Conservation (phyloP, 2,113 vertebrate genomes). For the Larimichthys crocea region DNA sequence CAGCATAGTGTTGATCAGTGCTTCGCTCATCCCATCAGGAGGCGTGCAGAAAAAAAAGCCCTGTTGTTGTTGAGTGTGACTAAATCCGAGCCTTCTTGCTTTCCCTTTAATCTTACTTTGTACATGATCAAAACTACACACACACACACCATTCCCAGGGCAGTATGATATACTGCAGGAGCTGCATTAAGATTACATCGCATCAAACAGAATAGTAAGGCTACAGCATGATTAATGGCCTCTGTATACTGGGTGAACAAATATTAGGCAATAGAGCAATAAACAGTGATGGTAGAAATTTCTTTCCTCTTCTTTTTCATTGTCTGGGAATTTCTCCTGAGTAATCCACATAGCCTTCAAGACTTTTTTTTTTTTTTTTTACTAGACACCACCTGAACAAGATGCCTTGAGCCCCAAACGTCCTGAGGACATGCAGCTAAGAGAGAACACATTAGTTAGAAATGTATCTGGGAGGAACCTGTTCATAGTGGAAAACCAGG, state of each 20-base stretch:
- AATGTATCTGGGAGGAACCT: conserved; percentile 36
- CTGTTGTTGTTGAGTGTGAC: conserved; percentile 58
- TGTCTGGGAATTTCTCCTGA: conserved; percentile 47
- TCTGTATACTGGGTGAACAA: conserved; percentile 54
- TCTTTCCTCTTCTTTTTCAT: conserved; percentile 39
- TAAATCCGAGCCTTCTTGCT: conserved; percentile 57
- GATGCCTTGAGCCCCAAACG: conserved; percentile 18
- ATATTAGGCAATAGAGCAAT: conserved; percentile 67
- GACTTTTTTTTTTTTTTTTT: conserved; percentile 36
- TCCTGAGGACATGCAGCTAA: conserved; percentile 45
- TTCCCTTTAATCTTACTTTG: conserved; percentile 71
- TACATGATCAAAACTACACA: conserved; percentile 64
- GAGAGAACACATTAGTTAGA: conserved; percentile 28
- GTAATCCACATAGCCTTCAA: conserved; percentile 35
- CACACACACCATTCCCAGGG: conserved; percentile 32
- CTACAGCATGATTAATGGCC: conserved; percentile 67
- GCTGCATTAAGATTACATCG: conserved; percentile 60
- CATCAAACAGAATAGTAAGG: conserved; percentile 72
- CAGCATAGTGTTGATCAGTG: conserved; percentile 20
- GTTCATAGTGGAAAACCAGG: neutral
- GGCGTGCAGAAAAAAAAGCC: conserved; percentile 31
- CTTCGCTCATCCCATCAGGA: conserved; percentile 35
- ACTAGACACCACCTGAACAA: conserved; percentile 40
- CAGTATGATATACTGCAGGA: conserved; percentile 52
- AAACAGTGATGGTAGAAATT: conserved; percentile 46